phyloP scores from a whole-genome alignment of 1,140 invertebrate species.

The Anadara kagoshimensis region DNA sequence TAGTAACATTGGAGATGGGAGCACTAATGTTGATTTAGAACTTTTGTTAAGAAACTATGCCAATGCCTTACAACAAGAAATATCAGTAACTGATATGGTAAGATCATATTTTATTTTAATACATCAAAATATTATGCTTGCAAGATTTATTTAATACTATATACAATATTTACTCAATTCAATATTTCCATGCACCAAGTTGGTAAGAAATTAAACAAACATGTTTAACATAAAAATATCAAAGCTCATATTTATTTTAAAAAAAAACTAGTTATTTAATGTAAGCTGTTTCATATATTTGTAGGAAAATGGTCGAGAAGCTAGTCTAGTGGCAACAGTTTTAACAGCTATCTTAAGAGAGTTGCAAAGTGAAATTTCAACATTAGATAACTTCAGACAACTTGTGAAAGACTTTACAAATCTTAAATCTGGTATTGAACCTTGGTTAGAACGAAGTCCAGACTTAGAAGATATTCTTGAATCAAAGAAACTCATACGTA shows the following conservation, averaged over 20 bases:
- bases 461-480: conserved; percentile 43
- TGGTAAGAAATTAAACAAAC: too few species aligned
- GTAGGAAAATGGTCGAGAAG: conserved; percentile 43
- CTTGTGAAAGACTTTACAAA: conserved; percentile 42
- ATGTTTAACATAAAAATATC: too few species aligned
- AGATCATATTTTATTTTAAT: not conserved
- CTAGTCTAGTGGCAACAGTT: conserved; percentile 45
- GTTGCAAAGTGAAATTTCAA: conserved; percentile 41
- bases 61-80: conserved; percentile 45
- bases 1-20: not conserved
- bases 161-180: too few species aligned
- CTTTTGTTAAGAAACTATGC: conserved; percentile 35
- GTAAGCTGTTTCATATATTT: too few species aligned
- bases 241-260: too few species aligned
- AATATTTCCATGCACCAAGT: too few species aligned
- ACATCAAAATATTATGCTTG: too few species aligned
- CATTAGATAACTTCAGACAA: conserved; percentile 42
- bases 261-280: too few species aligned
- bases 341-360: conserved; percentile 49
- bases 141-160: too few species aligned
- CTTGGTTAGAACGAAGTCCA: conserved; percentile 51
- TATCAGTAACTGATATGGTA: conserved; percentile 46
- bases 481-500: conserved; percentile 42
- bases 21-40: conserved; percentile 2
- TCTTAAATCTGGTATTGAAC: conserved; percentile 42